Evolutionary conservation across 2,888 invertebrate species (phyloP).

Genomic region (Melolontha melolontha): DNA sequence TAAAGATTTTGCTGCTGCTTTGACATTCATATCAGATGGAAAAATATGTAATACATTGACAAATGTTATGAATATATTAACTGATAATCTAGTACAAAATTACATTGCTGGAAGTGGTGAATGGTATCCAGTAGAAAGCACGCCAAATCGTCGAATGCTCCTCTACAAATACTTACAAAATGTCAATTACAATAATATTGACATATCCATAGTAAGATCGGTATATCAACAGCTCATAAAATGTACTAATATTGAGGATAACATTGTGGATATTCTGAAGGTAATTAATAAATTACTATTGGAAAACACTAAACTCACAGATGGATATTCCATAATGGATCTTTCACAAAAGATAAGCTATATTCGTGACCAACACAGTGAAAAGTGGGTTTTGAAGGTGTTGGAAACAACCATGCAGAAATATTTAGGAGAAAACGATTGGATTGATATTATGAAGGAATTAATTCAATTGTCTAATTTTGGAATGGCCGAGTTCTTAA

Average conservation of each 20-base stretch:
- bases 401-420: neutral
- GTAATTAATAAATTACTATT: neutral
- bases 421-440: neutral
- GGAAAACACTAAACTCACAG: neutral
- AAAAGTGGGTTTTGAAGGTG: neutral
- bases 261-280: constrained; percentile 6
- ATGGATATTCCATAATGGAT: constrained; percentile 1
- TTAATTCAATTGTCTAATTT: constrained; percentile 1
- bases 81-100: no score
- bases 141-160: constrained; percentile 4
- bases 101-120: neutral
- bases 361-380: neutral
- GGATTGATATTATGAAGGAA: neutral
- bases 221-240: neutral
- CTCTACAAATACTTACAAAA: constrained; percentile 4
- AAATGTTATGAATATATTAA: no score
- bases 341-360: constrained; percentile 9
- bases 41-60: no score
- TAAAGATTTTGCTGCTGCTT: no score
- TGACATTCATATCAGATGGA: no score
- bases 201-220: no score
- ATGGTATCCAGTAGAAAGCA: neutral
- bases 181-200: neutral
- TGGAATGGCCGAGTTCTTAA: constrained; percentile 14
- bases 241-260: neutral